Evolutionary conservation across 2,888 invertebrate genomes (phyloP).

Genomic region (Lamproptera curius): DNA sequence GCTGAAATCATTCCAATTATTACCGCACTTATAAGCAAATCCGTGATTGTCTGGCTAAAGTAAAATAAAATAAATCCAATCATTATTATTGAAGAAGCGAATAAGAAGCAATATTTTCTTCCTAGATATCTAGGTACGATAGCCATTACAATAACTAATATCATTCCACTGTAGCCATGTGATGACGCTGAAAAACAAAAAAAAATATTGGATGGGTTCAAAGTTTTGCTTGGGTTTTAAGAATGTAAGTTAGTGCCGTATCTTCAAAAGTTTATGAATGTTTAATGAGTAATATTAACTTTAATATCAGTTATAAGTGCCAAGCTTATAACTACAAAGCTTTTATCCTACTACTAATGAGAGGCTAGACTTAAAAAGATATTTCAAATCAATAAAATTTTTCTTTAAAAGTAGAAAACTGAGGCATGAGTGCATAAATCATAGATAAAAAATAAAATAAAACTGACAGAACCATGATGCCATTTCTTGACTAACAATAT

Average conservation of each 20-base stretch:
- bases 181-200: conserved; percentile 39
- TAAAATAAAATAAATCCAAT: conserved; percentile 24
- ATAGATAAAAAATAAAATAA: conserved; percentile 22
- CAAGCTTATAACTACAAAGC: neutral
- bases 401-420: neutral
- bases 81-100: conserved; percentile 7
- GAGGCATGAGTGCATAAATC: neutral
- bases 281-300: neutral
- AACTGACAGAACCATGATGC: conserved; percentile 35
- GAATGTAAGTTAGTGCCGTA: too few species aligned
- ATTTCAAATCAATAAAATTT: too few species aligned
- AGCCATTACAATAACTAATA: conserved; percentile 40
- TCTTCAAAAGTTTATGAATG: neutral
- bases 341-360: neutral
- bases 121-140: conserved; percentile 36
- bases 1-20: conserved; percentile 14
- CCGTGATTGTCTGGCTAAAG: conserved; percentile 26
- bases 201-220: neutral
- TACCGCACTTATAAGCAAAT: conserved; percentile 32
- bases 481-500: conserved; percentile 35
- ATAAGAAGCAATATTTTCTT: conserved; percentile 29
- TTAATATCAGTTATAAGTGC: neutral
- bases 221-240: neutral
- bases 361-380: too few species aligned
- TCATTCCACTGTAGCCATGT: conserved; percentile 38